Conservation (phyloP, 2,797 vertebrate genomes). For the Avahi laniger region DNA sequence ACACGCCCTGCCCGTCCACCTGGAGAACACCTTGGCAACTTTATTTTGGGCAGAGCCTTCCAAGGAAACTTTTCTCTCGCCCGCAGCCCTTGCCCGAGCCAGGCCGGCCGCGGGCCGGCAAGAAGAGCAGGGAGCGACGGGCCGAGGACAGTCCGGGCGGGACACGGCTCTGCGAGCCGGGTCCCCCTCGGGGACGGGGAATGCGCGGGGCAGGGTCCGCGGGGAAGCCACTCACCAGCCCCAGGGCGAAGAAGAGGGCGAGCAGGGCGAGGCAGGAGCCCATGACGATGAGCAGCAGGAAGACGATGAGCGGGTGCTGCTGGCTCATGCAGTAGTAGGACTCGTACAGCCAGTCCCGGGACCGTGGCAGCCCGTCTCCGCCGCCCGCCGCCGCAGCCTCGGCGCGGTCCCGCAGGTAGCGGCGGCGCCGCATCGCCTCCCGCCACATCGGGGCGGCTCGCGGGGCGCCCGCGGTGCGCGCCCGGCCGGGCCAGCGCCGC, state of each 20-base stretch:
- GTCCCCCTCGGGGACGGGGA: background rate
- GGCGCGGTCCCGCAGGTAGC: slow-evolving; percentile 93
- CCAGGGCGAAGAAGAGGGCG: slow-evolving; percentile 96
- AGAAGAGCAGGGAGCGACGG: background rate
- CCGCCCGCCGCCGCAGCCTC: slow-evolving; percentile 83
- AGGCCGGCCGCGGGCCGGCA: background rate
- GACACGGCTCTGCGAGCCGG: background rate
- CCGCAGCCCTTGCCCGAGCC: background rate
- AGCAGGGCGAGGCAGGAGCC: slow-evolving; percentile 96
- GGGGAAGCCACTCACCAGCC: slow-evolving; percentile 91
- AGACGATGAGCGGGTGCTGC: slow-evolving; percentile 98
- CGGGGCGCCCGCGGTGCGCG: slow-evolving; percentile 57
- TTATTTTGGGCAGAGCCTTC: background rate
- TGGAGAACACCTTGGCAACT: slow-evolving; percentile 29
- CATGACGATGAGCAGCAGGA: slow-evolving; percentile 98
- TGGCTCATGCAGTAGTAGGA: slow-evolving; percentile 99
- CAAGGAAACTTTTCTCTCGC: slow-evolving; percentile 58
- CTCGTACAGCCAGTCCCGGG: slow-evolving; percentile 96
- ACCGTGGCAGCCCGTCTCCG: slow-evolving; percentile 81
- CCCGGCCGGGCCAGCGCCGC: slow-evolving; percentile 80
- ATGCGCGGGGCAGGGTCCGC: background rate
- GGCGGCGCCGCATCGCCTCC: slow-evolving; percentile 91
- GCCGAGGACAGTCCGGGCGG: background rate
- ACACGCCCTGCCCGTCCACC: background rate
- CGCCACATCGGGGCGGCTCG: slow-evolving; percentile 88